These are phyloP conservation scores for Papio anubis DNA, from an alignment of 2,113 vertebrate species.

Conservation along the genomic window DNA sequence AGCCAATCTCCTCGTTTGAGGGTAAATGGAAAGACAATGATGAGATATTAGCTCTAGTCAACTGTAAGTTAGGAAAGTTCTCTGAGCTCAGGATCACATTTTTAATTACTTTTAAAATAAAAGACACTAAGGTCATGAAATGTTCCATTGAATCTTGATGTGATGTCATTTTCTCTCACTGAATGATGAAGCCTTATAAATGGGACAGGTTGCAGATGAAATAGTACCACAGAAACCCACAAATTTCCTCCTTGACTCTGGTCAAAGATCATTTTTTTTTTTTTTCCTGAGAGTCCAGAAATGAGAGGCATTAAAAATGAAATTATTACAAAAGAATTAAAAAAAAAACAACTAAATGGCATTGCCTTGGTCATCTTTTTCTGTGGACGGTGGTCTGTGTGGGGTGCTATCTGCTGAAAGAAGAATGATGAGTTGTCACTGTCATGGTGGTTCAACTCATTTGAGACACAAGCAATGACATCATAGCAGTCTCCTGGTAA, in stretches of 20 bases:
- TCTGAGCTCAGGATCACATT: not conserved
- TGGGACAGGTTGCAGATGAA: not conserved
- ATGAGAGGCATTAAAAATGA: not conserved
- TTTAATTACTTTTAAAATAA: constrained; percentile 8
- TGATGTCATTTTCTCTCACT: not conserved
- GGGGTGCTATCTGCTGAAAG: not conserved
- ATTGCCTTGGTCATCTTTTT: not conserved
- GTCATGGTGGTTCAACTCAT: not conserved
- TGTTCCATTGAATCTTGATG: not conserved
- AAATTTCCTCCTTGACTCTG: not conserved
- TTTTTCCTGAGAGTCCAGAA: not conserved
- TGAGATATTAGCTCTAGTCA: not conserved
- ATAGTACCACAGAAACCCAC: not conserved
- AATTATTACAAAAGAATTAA: not conserved
- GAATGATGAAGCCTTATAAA: not conserved
- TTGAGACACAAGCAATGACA: not conserved
- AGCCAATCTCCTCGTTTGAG: not conserved
- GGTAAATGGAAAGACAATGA: not conserved
- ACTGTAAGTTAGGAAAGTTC: not conserved
- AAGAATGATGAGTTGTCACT: not conserved
- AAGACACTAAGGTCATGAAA: not conserved
- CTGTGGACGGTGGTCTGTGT: not conserved
- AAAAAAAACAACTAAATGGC: not conserved
- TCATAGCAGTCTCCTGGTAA: not conserved
- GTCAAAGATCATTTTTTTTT: not conserved